These are phyloP conservation scores for Dipodomys spectabilis DNA, from an alignment of 2,113 vertebrate genomes.

Conservation along the genomic window DNA sequence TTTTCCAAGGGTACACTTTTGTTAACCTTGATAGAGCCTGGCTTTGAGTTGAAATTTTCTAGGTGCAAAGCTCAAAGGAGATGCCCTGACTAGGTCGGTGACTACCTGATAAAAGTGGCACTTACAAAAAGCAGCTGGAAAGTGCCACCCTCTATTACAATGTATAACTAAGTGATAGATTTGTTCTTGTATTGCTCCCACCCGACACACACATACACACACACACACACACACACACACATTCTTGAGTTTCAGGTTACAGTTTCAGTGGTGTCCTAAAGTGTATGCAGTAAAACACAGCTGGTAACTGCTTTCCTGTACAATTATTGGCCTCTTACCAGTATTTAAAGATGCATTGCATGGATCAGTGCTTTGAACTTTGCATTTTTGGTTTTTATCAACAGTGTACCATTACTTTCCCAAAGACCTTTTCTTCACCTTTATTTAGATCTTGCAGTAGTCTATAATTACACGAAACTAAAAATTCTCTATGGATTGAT, in stretches of 20 bases:
- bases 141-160: constrained; percentile 47
- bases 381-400: constrained; percentile 78
- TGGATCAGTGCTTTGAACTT: constrained; percentile 77
- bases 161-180: constrained; percentile 70
- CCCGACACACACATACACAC: no score
- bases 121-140: constrained; percentile 62
- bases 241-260: constrained; percentile 63
- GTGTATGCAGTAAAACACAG: constrained; percentile 69
- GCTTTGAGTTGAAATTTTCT: constrained; percentile 1
- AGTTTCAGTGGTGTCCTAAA: constrained; percentile 67
- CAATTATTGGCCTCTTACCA: constrained; percentile 84
- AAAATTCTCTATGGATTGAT: constrained; percentile 80
- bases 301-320: constrained; percentile 76
- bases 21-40: neutral
- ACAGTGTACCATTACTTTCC: constrained; percentile 78
- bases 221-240: no score
- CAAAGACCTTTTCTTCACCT: constrained; percentile 81
- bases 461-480: constrained; percentile 83
- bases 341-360: constrained; percentile 81
- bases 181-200: constrained; percentile 40
- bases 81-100: neutral
- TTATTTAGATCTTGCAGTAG: constrained; percentile 82
- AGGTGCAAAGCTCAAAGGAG: neutral
- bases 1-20: neutral
- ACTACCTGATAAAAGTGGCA: constrained; percentile 50